Base-by-base conservation (phyloP, 2,113 vertebrate genomes). In the Perccottus glenii region DNA sequence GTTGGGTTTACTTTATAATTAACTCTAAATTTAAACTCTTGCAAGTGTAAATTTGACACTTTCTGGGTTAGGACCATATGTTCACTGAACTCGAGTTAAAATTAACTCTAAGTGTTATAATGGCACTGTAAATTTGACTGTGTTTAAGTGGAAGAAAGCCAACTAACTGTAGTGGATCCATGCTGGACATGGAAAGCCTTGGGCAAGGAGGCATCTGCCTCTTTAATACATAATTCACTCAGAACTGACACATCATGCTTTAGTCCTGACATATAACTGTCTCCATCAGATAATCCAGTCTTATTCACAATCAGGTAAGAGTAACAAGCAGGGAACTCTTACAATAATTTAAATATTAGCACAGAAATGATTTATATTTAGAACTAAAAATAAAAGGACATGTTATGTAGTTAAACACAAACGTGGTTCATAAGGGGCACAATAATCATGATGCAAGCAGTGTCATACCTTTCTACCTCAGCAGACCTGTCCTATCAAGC, bases 171-270 rank as follows among this genome's bases (percentile, higher is more conserved):
- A 78, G 85, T 55, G 70, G 64, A 85, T 75, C 87, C 81, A 80
- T 86, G 84, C 82, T 75, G 84, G 85, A 91, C 87, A 88, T 65
- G 83, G 67, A 83, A 79, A 91, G 88, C 88, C 89, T 87, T 82
- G 71, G 83, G 89, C 84, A 83, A 85, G 64, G 68, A 90, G 80
- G 87, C 84, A 89, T 89, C 88, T 87, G 84, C 75, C 75, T 86
- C 87, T 88, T 91, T 89, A 88, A 90, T 90, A 83, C 75, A 89
- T 88, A 88, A 90, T 91, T 91, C 81, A 88, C 84, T 86, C 70
- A 73, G 70, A 85, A 82, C 78, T 80, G 73, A 82, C 87, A 83
- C 81, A 87, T 81, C 80, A 76, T 70, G 80, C 82, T 85, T 82
- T 19, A 65, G 70, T 81, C 82, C 85, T 80, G 38, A 87, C 83